These are phyloP conservation scores for Onthophagus sagittarius DNA, from an alignment of 2,888 invertebrate genomes.

Conservation along the genomic window DNA sequence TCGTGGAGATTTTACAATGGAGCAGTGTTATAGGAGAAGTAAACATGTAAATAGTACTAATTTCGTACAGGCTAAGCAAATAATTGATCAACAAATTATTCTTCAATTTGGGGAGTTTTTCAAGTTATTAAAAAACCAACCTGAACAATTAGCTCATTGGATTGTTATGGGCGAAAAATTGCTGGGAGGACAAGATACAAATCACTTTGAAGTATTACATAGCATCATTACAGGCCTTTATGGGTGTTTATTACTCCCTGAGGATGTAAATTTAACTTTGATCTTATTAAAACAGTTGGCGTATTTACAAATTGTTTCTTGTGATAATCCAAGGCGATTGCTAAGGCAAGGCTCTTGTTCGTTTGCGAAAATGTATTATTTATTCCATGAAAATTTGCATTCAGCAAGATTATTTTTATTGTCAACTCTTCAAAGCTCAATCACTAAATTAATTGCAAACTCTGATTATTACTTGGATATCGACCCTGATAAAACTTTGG, in stretches of 20 bases:
- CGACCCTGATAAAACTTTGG: conserved; percentile 57
- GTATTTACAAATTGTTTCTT: conserved; percentile 65
- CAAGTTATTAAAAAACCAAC: conserved; percentile 63
- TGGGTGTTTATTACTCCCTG: conserved; percentile 69
- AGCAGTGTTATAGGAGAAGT: conserved; percentile 70
- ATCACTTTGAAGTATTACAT: conserved; percentile 48
- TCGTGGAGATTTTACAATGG: conserved; percentile 70
- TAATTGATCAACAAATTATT: conserved; percentile 68
- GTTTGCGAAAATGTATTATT: conserved; percentile 80
- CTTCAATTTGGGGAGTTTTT: conserved; percentile 50
- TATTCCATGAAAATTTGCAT: conserved; percentile 84
- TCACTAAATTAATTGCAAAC: conserved; percentile 85
- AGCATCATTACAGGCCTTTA: conserved; percentile 64
- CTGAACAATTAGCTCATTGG: conserved; percentile 66
- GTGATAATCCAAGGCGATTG: conserved; percentile 66
- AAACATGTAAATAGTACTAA: conserved; percentile 59
- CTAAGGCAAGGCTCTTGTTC: conserved; percentile 83
- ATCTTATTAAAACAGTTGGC: conserved; percentile 64
- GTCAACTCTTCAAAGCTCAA: conserved; percentile 86
- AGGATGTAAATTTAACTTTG: conserved; percentile 68
- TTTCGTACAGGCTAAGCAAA: conserved; percentile 80
- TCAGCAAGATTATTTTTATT: conserved; percentile 91
- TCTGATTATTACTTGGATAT: conserved; percentile 90
- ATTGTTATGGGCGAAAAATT: conserved; percentile 64
- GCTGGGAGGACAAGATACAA: conserved; percentile 35